Evolutionary conservation across 2,797 vertebrate species (phyloP).

Genomic region (Novumbra hubbsi): DNA sequence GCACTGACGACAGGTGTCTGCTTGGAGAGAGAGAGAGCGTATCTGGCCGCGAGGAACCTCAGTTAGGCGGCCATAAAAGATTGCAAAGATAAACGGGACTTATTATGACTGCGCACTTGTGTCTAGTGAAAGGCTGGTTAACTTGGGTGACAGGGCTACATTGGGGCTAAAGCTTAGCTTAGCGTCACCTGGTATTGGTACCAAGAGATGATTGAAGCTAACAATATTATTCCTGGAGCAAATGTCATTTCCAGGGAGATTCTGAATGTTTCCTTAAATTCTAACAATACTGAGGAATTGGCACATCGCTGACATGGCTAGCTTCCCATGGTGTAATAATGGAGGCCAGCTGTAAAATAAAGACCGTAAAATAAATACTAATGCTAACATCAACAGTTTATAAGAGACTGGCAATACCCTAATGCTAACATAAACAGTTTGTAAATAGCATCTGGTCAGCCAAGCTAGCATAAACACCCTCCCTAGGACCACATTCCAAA

Average conservation of each 20-base stretch:
- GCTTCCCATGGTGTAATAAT: neutral
- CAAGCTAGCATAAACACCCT: neutral
- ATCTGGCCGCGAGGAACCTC: conserved; percentile 9
- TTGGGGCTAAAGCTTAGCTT: neutral
- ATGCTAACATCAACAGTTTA: too few species aligned
- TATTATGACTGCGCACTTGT: neutral
- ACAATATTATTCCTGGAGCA: neutral
- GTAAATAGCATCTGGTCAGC: neutral
- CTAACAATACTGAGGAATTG: neutral
- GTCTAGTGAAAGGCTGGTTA: neutral
- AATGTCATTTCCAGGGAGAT: neutral
- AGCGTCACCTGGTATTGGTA: neutral
- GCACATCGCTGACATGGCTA: neutral
- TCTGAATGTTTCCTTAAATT: neutral
- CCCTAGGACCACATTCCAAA: too few species aligned
- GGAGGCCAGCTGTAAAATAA: neutral
- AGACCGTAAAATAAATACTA: neutral
- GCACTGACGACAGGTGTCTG: conserved; percentile 10
- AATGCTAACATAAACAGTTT: neutral
- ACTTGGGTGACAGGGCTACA: neutral
- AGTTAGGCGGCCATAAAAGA: neutral
- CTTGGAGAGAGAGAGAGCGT: conserved; percentile 6
- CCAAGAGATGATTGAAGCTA: neutral
- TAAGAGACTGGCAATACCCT: neutral
- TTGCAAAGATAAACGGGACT: neutral